phyloP scores from a whole-genome alignment of 2,888 invertebrate genomes.

The Helicoverpa assulta region DNA sequence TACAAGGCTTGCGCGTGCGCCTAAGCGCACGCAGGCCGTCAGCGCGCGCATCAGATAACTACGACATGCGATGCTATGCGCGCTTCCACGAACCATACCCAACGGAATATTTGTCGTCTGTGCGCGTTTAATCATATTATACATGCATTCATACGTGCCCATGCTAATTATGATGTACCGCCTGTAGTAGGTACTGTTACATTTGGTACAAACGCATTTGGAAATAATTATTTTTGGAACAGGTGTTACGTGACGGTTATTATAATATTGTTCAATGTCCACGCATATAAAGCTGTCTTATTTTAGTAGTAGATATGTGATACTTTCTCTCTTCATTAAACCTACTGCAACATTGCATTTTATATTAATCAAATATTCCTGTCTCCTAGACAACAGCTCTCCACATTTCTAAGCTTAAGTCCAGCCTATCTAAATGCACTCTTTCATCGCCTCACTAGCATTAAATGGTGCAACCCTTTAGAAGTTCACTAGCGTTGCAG shows the following conservation, averaged over 20 bases:
- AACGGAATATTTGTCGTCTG: conserved; percentile 69
- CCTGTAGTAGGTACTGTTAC: conserved; percentile 54
- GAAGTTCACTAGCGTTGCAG: conserved; percentile 77
- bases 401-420: too few relatives aligned
- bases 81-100: conserved; percentile 66
- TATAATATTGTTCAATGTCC: conserved; percentile 17
- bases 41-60: conserved; percentile 78
- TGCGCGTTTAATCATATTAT: conserved; percentile 59
- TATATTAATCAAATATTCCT: background rate
- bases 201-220: conserved; percentile 50
- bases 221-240: conserved; percentile 36
- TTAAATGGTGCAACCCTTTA: conserved; percentile 55
- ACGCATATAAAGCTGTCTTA: background rate
- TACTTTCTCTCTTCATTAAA: background rate
- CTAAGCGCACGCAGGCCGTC: conserved; percentile 74
- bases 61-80: conserved; percentile 64
- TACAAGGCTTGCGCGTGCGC: conserved; percentile 68
- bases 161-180: conserved; percentile 59
- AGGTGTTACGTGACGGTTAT: conserved; percentile 30
- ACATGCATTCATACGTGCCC: conserved; percentile 56
- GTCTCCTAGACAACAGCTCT: too few relatives aligned
- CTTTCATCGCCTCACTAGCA: conserved; percentile 18
- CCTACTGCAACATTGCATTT: background rate
- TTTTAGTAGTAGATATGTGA: too few relatives aligned
- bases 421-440: conserved; percentile 9